Evolutionary conservation across 2,113 vertebrate genomes (phyloP), one percentile per base, ranked within the genome.

Genomic region (Accipiter virgatus): DNA sequence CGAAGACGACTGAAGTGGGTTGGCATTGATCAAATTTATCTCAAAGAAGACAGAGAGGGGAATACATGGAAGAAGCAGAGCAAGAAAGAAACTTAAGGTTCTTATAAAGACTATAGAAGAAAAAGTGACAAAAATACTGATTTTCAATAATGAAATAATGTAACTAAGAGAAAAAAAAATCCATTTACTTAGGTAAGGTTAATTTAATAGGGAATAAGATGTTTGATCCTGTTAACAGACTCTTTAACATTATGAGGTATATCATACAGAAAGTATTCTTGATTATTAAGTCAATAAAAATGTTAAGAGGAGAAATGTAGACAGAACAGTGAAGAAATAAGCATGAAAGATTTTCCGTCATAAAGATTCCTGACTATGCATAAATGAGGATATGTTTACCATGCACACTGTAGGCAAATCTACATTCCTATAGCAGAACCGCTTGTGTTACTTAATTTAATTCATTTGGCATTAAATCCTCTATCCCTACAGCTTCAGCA

Each of bases 281-380:
- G 45, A 83, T 95, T 88, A 77, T 73, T 88, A 82, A 74, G 86
- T 95, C 83, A 86, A 71, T 84, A 92, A 84, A 83, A 94, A 62
- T 67, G 55, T 86, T 88, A 73, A 66, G 36, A 74, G 53, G 50
- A 58, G 70, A 74, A 91, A 86, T 38, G 31, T 38, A 88, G 59
- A 86, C 32, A 84, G 82, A 97, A 73, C n/a, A 90, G n/a, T 62
- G 55, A 90, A 83, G 80, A 94, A 95, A 85, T n/a, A 84, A 84
- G 50, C 31, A n/a, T 81, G 89, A 84, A 93, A 81, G 75, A 80
- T 81, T 91, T 94, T 71, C 67, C 8, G 1, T 94, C 86, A 88
- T 55, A 86, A 84, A 77, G 67, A 81, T 95, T 84, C 80, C 63
- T 96, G 72, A 81, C 40, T 72, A 5, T 83, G 75, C 68, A 86